Conservation (phyloP, 2,888 invertebrate species). For the Pogonocherus hispidulus region DNA sequence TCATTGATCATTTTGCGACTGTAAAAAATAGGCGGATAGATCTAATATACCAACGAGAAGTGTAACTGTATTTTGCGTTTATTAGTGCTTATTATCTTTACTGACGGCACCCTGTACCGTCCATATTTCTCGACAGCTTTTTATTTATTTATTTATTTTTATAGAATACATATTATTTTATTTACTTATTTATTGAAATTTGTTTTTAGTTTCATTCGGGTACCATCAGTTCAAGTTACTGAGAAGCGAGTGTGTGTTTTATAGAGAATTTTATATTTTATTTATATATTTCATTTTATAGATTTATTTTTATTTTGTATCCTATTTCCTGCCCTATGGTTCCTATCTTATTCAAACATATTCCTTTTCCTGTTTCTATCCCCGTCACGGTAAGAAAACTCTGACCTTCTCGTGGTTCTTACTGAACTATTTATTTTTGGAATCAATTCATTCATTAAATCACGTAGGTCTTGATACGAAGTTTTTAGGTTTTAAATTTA, state of each 20-base stretch:
- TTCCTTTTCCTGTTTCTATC: too few relatives aligned
- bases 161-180: background rate
- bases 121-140: too few relatives aligned
- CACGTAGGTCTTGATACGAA: too few relatives aligned
- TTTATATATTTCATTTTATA: background rate
- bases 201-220: background rate
- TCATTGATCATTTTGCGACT: background rate
- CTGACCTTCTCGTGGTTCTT: slow-evolving; percentile 4
- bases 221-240: background rate
- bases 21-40: background rate
- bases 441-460: background rate
- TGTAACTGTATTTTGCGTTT: background rate
- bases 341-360: too few relatives aligned
- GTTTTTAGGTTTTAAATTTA: too few relatives aligned
- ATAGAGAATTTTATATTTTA: background rate
- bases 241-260: background rate
- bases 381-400: background rate
- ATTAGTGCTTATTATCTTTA: background rate
- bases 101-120: background rate
- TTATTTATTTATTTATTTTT: too few relatives aligned
- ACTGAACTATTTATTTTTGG: background rate
- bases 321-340: background rate
- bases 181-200: background rate
- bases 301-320: background rate
- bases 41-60: background rate